Conservation (phyloP, 2,888 invertebrate species). For the Drosophila atripex region DNA sequence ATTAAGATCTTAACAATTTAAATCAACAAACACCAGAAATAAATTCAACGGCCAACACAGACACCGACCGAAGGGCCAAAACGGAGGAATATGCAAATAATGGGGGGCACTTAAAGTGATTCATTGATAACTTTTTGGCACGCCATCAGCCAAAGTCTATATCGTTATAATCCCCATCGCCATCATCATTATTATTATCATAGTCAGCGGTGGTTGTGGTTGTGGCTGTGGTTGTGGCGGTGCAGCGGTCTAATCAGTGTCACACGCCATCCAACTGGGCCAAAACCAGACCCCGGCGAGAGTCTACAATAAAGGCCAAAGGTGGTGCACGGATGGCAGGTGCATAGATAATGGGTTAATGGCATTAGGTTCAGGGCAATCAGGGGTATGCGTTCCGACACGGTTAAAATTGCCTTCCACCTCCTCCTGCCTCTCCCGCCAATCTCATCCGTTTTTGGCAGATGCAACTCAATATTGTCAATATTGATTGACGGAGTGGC, state of each 20-base stretch:
- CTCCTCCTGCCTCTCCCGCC: neutral
- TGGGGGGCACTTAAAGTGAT: conserved; percentile 64
- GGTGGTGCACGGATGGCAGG: neutral
- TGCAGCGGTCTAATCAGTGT: conserved; percentile 42
- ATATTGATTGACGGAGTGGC: conserved; percentile 11
- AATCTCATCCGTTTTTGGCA: conserved; percentile 4
- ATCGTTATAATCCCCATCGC: conserved; percentile 29
- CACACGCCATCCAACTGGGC: conserved; percentile 37
- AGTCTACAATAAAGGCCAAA: conserved; percentile 18
- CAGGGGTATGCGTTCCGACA: conserved; percentile 10
- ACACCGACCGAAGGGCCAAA: neutral
- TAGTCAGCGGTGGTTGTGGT: conserved; percentile 7
- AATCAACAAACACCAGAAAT: conserved; percentile 59
- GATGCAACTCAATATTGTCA: conserved; percentile 19
- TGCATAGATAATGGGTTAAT: conserved; percentile 40
- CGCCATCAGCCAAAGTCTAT: conserved; percentile 47
- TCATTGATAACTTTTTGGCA: conserved; percentile 74
- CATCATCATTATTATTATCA: conserved; percentile 16
- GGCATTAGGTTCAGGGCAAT: conserved; percentile 37
- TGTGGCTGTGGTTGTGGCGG: neutral
- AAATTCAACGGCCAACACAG: conserved; percentile 9
- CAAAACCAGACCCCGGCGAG: conserved; percentile 7
- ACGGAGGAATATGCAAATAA: conserved; percentile 23
- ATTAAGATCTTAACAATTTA: conserved; percentile 66
- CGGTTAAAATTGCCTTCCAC: conserved; percentile 11